Evolutionary conservation across 2,797 vertebrate genomes (phyloP).

Genomic region (Gobio occitaniae): DNA sequence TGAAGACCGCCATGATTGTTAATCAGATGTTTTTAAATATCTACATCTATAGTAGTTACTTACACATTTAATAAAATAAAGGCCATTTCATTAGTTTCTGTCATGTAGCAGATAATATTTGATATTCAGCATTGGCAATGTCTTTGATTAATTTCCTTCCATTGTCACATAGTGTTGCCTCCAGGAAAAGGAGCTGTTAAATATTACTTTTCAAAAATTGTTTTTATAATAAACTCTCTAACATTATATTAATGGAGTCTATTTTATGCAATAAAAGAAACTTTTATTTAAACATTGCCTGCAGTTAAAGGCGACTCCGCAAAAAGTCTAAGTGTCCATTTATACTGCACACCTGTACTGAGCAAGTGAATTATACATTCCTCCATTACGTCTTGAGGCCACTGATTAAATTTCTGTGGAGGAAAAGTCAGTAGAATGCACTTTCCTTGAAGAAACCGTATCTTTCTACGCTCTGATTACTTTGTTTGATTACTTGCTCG

Average conservation of each 20-base stretch:
- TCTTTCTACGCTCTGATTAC: slow-evolving; percentile 37
- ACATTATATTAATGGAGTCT: not conserved
- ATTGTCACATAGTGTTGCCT: not conserved
- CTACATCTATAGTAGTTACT: not conserved
- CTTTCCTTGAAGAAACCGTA: slow-evolving; percentile 43
- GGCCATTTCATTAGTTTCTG: slow-evolving; percentile 2
- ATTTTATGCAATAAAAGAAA: not conserved
- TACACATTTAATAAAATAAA: not conserved
- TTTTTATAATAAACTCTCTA: slow-evolving; percentile 13
- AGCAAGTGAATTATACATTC: slow-evolving; percentile 30
- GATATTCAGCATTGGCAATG: not conserved
- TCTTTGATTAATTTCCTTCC: not conserved
- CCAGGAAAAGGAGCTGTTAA: not conserved
- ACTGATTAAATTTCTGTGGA: slow-evolving; percentile 45
- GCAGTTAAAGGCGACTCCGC: slow-evolving; percentile 18
- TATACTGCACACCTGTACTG: slow-evolving; percentile 12
- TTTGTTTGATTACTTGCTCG: slow-evolving; percentile 33
- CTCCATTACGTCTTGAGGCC: slow-evolving; percentile 40
- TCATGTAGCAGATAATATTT: not conserved
- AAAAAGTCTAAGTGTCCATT: not conserved
- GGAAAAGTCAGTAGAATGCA: slow-evolving; percentile 31
- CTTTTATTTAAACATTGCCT: slow-evolving; percentile 10
- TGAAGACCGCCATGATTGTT: not conserved
- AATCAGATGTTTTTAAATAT: not conserved
- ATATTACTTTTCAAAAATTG: not conserved